Conservation (phyloP, 1,140 invertebrate species). For the Teleogryllus occipitalis region DNA sequence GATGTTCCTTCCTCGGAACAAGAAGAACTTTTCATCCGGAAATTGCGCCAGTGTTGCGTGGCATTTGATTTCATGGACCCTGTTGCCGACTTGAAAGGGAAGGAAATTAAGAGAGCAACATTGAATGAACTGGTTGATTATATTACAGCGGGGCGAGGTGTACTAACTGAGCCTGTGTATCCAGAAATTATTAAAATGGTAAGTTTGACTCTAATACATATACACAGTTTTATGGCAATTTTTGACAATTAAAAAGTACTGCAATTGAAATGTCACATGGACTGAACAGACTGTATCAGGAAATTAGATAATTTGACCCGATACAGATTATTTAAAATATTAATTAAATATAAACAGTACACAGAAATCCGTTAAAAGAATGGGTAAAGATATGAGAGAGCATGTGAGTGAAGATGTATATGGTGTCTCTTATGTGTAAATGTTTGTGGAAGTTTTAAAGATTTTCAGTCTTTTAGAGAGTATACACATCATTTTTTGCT, state of each 20-base stretch:
- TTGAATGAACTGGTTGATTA: constrained; percentile 98
- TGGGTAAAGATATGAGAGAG: no score
- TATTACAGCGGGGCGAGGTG: constrained; percentile 86
- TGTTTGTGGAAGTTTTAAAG: no score
- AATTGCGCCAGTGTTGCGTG: constrained; percentile 96
- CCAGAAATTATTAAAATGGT: constrained; percentile 97
- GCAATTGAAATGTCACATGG: neutral
- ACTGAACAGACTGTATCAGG: neutral
- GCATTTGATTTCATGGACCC: constrained; percentile 99
- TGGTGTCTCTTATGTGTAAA: no score
- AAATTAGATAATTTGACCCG: neutral
- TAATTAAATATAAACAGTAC: no score
- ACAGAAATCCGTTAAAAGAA: no score
- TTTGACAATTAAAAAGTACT: neutral
- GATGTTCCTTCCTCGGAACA: constrained; percentile 90
- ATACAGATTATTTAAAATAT: neutral
- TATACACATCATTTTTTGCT: no score
- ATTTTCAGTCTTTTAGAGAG: no score
- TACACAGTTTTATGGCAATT: no score
- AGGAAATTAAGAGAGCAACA: constrained; percentile 95
- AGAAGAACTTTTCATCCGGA: constrained; percentile 95
- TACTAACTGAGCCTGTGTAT: constrained; percentile 94
- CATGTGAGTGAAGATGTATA: no score
- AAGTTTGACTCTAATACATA: constrained; percentile 26
- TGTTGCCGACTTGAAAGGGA: constrained; percentile 93